Base-by-base conservation (phyloP, 1,140 invertebrate genomes). In the Neodiprion pinetum region DNA sequence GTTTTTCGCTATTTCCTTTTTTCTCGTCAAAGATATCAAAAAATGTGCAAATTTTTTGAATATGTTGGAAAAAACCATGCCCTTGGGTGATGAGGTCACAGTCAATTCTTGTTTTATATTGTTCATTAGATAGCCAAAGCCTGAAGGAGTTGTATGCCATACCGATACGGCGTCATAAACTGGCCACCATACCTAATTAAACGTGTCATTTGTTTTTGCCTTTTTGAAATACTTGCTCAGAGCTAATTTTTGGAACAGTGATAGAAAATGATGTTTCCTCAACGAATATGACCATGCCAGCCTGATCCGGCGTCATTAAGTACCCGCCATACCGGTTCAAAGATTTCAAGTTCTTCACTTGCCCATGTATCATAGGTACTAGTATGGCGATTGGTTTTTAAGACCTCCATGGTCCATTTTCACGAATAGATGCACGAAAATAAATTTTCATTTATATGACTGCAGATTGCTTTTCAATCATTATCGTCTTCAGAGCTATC, bases 51-150 rank as follows among this genome's bases (percentile, higher is more conserved):
- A 40, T 40, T 40, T 40, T 40, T 40, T 40, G 28, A 40, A 61
- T 12, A 61, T 61, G 53, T 61, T 9, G 4, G 7, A 12, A 40
- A 61, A 61, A 61, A 61, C 53, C 7, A 61, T 17, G 53, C 53
- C 53, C 53, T 17, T 17, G n/a, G 53, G 53, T 12, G n/a, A 61
- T 61, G 53, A 61, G 53, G 11, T 14, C 53, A 61, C 11, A 61
- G n/a, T 17, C 53, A 61, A 17, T 61, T 61, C 53, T 61, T 14
- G 53, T 61, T 61, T 61, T 61, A 61, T 61, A 61, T 61, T 61
- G 53, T 61, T 61, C n/a, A 61, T 61, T 61, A 61, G 53, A 61
- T 61, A 61, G 53, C 53, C 53, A 61, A 61, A 61, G 53, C 11
- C 11, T 8, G 53, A 61, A n/a, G 53, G 53, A 61, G 53, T 61